These are phyloP conservation scores for Drosophila albomicans DNA, from an alignment of 1,140 invertebrate species.

Conservation along the genomic window DNA sequence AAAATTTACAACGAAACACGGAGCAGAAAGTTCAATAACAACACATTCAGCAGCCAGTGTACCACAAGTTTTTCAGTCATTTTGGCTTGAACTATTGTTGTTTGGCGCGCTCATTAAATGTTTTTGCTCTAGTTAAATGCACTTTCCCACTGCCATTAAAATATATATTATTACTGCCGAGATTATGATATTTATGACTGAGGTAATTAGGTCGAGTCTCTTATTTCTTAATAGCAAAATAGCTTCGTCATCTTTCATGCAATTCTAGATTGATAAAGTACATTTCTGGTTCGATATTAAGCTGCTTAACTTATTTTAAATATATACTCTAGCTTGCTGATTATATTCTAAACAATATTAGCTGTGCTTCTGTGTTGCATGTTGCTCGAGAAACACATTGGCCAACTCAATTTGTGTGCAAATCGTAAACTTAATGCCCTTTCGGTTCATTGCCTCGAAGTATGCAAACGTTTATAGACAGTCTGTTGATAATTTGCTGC, in stretches of 20 bases:
- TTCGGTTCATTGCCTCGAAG: slow-evolving; percentile 58
- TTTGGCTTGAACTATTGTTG: slow-evolving; percentile 3
- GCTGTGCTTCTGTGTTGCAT: neutral
- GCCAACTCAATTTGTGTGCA: slow-evolving; percentile 40
- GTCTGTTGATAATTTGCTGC: slow-evolving; percentile 61
- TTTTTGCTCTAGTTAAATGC: slow-evolving; percentile 5
- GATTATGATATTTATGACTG: slow-evolving; percentile 3
- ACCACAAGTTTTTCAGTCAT: slow-evolving; percentile 15
- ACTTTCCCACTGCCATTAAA: neutral
- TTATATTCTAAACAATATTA: neutral
- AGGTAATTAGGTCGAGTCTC: neutral
- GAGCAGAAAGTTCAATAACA: slow-evolving; percentile 52
- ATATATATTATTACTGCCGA: neutral
- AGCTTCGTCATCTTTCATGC: neutral
- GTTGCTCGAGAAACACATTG: slow-evolving; percentile 11
- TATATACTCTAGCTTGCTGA: neutral
- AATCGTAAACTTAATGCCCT: slow-evolving; percentile 56
- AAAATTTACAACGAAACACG: slow-evolving; percentile 59
- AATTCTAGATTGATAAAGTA: neutral
- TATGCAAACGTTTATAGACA: slow-evolving; percentile 45
- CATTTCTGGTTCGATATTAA: neutral
- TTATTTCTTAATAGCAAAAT: neutral
- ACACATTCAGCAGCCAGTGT: neutral
- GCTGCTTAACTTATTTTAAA: neutral
- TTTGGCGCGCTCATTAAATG: neutral